These are phyloP conservation scores for Geophilus truncorum DNA, from an alignment of 2,888 invertebrate species.

Conservation along the genomic window DNA sequence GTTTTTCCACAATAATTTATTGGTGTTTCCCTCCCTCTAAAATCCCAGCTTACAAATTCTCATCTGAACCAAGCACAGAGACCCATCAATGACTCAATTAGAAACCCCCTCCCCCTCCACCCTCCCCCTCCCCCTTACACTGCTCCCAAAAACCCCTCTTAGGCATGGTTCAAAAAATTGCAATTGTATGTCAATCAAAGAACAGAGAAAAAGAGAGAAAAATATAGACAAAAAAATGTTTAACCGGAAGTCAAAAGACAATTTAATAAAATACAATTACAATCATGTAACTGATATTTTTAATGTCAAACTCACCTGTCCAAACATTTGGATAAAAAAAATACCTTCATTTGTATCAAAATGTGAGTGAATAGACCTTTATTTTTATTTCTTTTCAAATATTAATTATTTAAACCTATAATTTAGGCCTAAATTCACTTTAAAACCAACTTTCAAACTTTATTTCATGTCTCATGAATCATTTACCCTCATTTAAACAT, in stretches of 20 bases:
- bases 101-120: background rate
- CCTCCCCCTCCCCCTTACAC: background rate
- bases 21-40: background rate
- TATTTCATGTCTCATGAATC: too few relatives aligned
- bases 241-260: background rate
- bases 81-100: conserved; percentile 20
- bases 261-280: conserved; percentile 4
- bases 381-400: background rate
- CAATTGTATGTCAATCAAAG: conserved; percentile 9
- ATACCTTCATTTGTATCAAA: too few relatives aligned
- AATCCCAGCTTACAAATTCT: conserved; percentile 12
- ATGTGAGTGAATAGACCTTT: background rate
- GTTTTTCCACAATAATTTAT: too few relatives aligned
- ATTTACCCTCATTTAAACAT: too few relatives aligned
- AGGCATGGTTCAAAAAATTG: conserved; percentile 20
- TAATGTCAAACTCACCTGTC: background rate
- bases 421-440: too few relatives aligned
- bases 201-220: background rate
- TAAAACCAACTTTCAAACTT: too few relatives aligned
- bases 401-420: background rate
- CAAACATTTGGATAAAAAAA: background rate
- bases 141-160: background rate
- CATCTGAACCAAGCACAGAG: background rate
- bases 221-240: background rate
- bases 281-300: background rate